Base-by-base conservation (phyloP, 2,797 vertebrate genomes). In the Aeoliscus strigatus region DNA sequence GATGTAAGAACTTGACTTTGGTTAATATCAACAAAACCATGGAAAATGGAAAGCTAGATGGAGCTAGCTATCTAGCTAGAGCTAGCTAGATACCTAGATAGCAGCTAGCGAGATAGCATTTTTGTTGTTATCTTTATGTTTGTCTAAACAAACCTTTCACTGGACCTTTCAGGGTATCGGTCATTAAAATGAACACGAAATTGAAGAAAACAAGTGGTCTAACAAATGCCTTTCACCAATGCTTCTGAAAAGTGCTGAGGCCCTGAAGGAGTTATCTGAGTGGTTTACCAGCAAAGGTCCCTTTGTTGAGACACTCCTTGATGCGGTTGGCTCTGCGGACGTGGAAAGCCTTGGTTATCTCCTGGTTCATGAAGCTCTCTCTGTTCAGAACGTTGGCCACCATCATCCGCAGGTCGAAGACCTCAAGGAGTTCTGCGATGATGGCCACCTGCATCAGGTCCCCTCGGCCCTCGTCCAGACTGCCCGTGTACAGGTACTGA, bases 291-390 rank as follows among this genome's bases (percentile, higher is more conserved):
- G 92, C 85, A 1, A 94, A 93, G 21, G 90, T 91, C 0, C 92
- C 93, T 69, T 90, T 92, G 60, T 61, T 86, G 60, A 95, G 89
- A 65, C 88, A 90, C 84, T 95, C 93, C 81, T 91, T 92, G 86
- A 95, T 91, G 56, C 93, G 91, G 75, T 95, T 95, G 80, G 92
- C 90, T 5, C 92, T 88, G 32, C 93, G 91, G 33, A 95, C 91
- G 0, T 94, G 93, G 82, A 94, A 95, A 56, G 93, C 92, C 82
- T 93, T 94, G 70, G 92, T 94, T 83, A 95, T 95, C 82, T 95
- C 93, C 74, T 91, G 91, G 80, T 95, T 95, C 92, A 95, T 95
- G 87, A 95, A 95, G 73, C 92, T 93, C 75, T 95, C 93, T 55
- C 88, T 86, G 83, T 94, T 95, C 56, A 94, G 89, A 30, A 92